Base-by-base conservation (phyloP, 2,888 invertebrate genomes). In the Athalia circularis region DNA sequence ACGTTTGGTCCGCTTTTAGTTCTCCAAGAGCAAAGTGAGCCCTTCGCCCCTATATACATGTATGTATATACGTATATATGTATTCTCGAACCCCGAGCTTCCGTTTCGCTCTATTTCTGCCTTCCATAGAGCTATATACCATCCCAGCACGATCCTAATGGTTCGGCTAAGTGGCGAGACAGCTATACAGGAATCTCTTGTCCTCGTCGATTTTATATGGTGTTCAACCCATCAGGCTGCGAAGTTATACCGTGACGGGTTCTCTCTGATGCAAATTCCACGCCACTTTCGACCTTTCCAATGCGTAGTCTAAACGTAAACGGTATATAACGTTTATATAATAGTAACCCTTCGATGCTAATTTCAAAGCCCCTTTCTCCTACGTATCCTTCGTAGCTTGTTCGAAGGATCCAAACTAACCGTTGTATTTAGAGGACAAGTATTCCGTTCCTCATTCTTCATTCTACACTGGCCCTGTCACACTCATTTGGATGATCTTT, bases 51-150 rank as follows among this genome's bases (percentile, higher is more conserved):
- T 29, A 29, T 29, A 29, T 29, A 29, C 29, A 29, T 29, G 29
- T 29, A 29, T 29, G 29, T 29, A 29, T 29, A 29, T 29, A 29
- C 29, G 29, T 29, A 29, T 29, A 29, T 29, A 29, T 29, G 1
- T 29, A 29, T 29, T 57, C 59, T 47, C 57, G 72, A 45, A 72
- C 59, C 47, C 59, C 59, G 72, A 72, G 52, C 59, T 72, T 72
- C 72, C 72, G 72, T 72, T 72, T 59, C 72, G 45, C 59, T 72
- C 72, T 72, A 72, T 72, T 72, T 72, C 72, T 59, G 72, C 72
- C 72, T 43, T 72, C 72, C 52, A 59, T 65, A 65, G 15, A 59
- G 13, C 59, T 52, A 29, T 52, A 5, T n/a, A 68, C 68, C 68
- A 67, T 67, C 68, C 59, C 59, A 5, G 29, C 29, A 29, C 45